Evolutionary conservation across 1,140 invertebrate genomes (phyloP), one percentile per base, ranked within the genome.

Genomic region (Apolygus lucorum): DNA sequence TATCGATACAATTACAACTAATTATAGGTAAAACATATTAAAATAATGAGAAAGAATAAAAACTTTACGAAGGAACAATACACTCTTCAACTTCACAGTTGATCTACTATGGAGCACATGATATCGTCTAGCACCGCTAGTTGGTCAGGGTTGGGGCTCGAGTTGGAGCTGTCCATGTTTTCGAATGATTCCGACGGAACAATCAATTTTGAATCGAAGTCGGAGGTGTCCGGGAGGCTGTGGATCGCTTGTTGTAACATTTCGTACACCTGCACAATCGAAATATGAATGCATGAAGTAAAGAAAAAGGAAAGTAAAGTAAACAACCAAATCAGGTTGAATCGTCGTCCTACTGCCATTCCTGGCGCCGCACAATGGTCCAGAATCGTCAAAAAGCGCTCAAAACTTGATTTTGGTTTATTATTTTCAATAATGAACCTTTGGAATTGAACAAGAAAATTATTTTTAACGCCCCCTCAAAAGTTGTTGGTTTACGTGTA

Each of bases 41-140:
- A n/a, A n/a, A n/a, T n/a, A n/a, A n/a, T n/a, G n/a, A n/a, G n/a
- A n/a, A n/a, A n/a, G n/a, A n/a, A n/a, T n/a, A n/a, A n/a, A n/a
- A n/a, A n/a, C n/a, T n/a, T n/a, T n/a, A n/a, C n/a, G n/a, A n/a
- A n/a, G n/a, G n/a, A n/a, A n/a, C n/a, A n/a, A n/a, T n/a, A n/a
- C n/a, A n/a, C n/a, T n/a, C 34, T 42, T 42, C 4, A 42, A 17
- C 34, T 26, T 73, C 71, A 74, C 26, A 74, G 62, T 26, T 68
- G 27, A 80, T 97, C 94, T 69, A 96, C 88, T 76, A 96, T 88
- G 82, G 91, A 89, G 81, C 94, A 96, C 93, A 97, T 95, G 73
- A 97, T 88, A 74, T 88, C 84, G 82, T 96, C 94, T 52, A 90
- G 83, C 74, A 88, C 85, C 81, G 87, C 87, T 77, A 88, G 91